Evolutionary conservation across 2,797 vertebrate species (phyloP).

Genomic region (Mareca penelope): DNA sequence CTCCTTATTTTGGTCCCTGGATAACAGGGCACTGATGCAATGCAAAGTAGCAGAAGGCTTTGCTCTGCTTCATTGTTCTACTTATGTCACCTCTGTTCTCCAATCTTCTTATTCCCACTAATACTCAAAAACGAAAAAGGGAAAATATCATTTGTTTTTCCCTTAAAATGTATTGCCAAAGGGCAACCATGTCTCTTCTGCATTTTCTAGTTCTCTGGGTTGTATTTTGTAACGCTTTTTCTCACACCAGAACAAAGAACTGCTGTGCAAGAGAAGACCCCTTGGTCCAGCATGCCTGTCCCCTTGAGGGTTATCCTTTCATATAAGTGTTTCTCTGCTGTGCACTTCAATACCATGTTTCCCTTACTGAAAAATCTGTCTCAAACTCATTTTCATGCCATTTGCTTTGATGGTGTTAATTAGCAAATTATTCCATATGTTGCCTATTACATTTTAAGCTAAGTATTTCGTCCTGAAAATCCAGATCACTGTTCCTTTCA

Average conservation of each 20-base stretch:
- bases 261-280: slow-evolving; percentile 2
- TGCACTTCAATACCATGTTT: slow-evolving; percentile 31
- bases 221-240: slow-evolving; percentile 1
- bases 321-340: neutral
- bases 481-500: slow-evolving; percentile 26
- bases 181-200: neutral
- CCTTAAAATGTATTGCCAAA: neutral
- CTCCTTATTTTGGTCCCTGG: neutral
- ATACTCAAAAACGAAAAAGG: neutral
- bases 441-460: slow-evolving; percentile 39
- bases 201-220: neutral
- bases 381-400: slow-evolving; percentile 17
- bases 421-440: slow-evolving; percentile 54
- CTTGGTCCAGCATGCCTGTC: neutral
- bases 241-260: slow-evolving; percentile 18
- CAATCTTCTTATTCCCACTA: neutral
- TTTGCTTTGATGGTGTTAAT: slow-evolving; percentile 42
- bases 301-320: slow-evolving; percentile 30
- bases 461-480: slow-evolving; percentile 28
- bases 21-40: neutral
- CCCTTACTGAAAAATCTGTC: slow-evolving; percentile 12
- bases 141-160: neutral
- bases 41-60: slow-evolving; percentile 30
- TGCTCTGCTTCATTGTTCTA: slow-evolving; percentile 24
- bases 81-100: slow-evolving; percentile 41